Base-by-base conservation (phyloP, 2,888 invertebrate genomes). In the Drosophila imparisetae region DNA sequence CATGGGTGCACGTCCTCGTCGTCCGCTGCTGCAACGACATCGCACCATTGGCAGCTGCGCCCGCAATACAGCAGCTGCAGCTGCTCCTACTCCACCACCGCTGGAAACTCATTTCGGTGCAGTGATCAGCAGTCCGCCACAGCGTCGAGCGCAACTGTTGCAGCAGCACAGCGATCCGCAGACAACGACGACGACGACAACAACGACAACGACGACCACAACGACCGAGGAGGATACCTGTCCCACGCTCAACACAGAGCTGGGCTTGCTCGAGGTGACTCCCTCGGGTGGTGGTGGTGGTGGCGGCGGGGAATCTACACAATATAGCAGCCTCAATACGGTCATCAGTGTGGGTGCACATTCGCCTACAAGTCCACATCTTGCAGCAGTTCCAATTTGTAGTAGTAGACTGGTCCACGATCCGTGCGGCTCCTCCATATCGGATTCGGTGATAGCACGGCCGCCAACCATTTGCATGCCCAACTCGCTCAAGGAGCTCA, bases 101-200 rank as follows among this genome's bases (percentile, higher is more conserved):
- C 62, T 92, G 30, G 93, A 92, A 59, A 92, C 92, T 2, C 92
- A 92, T 59, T 93, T 92, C 32, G 92, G 92, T 0, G 70, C 91
- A 48, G 73, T 92, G 13, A 83, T 91, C 50, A 77, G 86, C 77
- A 91, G 88, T 75, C 90, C 91, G 27, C 86, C 89, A 42, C 89
- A 82, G 38, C 80, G 92, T 11, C 90, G 92, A 0, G 91, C 86
- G 0, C 91, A 91, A 18, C 75, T 93, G 30, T 76, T 92, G 66
- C 92, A 93, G 62, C 92, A 93, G 75, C 87, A 89, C 64, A 92
- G 92, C 62, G 92, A 93, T 81, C 91, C 92, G 21, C 92, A 93
- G 72, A 92, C 91, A 66, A 92, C 91, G 55, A 74, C 88, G 67
- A 89, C 91, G 27, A 89, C 90, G 27, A 57, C 57, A 5, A 67